phyloP scores from a whole-genome alignment of 2,888 invertebrate genomes.

The Chromoteleia sp. region DNA sequence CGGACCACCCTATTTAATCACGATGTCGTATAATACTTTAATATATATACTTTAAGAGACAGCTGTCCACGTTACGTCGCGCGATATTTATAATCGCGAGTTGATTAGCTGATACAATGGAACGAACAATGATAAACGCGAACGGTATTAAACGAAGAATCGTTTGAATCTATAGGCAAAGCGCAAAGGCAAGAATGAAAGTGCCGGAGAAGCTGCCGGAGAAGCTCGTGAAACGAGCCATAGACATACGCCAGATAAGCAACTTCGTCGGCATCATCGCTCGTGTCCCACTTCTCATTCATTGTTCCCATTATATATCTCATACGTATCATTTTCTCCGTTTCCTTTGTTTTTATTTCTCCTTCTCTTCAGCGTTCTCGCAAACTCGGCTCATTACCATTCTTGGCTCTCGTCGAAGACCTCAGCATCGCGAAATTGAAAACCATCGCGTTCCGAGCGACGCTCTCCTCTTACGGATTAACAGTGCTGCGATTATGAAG shows the following conservation, averaged over 20 bases:
- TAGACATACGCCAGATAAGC: constrained; percentile 53
- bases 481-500: constrained; percentile 32
- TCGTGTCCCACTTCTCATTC: constrained; percentile 69
- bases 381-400: constrained; percentile 62
- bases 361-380: constrained; percentile 28
- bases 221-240: constrained; percentile 15
- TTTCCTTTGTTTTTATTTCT: constrained; percentile 59
- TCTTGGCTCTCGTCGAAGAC: constrained; percentile 67
- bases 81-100: constrained; percentile 45
- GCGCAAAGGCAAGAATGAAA: background rate
- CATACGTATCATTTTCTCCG: constrained; percentile 62
- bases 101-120: constrained; percentile 57
- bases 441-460: constrained; percentile 51
- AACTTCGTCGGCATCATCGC: constrained; percentile 54
- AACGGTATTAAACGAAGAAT: constrained; percentile 32
- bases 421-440: constrained; percentile 67
- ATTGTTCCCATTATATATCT: constrained; percentile 72
- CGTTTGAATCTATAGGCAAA: constrained; percentile 14
- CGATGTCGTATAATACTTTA: no score
- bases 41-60: constrained; percentile 4
- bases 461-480: constrained; percentile 58
- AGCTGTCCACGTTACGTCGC: constrained; percentile 14
- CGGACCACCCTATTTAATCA: no score
- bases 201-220: constrained; percentile 12
- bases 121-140: constrained; percentile 43